phyloP scores from a whole-genome alignment of 1,140 invertebrate genomes.

The Listronotus bonariensis region DNA sequence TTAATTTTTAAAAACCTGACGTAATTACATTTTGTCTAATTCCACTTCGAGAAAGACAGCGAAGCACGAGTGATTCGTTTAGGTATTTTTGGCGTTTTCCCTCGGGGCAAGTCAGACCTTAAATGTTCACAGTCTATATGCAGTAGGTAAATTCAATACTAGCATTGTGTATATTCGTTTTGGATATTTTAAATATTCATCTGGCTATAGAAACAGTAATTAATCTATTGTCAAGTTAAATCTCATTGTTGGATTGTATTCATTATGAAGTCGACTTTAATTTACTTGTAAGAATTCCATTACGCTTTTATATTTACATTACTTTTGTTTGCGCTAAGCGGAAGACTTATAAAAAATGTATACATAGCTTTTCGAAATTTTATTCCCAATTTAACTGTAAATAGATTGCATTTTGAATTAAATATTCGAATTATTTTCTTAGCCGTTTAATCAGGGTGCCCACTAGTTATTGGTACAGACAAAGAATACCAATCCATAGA shows the following conservation, averaged over 20 bases:
- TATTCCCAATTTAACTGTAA: too few relatives aligned
- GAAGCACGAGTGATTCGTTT: conserved; percentile 12
- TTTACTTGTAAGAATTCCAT: conserved; percentile 54
- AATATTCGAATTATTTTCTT: too few relatives aligned
- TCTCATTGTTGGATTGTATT: conserved; percentile 52
- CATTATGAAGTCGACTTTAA: conserved; percentile 54
- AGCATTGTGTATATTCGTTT: conserved; percentile 53
- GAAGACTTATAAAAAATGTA: too few relatives aligned
- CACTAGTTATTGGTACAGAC: too few relatives aligned
- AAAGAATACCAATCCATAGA: too few relatives aligned
- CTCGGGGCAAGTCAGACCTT: conserved; percentile 42
- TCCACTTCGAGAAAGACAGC: conserved; percentile 1
- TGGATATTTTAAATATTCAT: conserved; percentile 55
- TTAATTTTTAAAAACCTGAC: too few relatives aligned
- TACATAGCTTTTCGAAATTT: too few relatives aligned
- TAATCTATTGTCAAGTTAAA: conserved; percentile 56
- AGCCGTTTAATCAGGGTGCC: too few relatives aligned
- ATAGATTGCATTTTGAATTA: too few relatives aligned
- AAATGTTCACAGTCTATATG: conserved; percentile 42
- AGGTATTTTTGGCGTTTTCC: conserved; percentile 43
- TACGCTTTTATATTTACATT: conserved; percentile 48
- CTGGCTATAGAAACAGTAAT: conserved; percentile 54
- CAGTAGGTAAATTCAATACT: conserved; percentile 49
- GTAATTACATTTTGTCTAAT: conserved; percentile 13
- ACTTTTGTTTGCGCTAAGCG: conserved; percentile 16